Evolutionary conservation across 2,888 invertebrate genomes (phyloP), one percentile per base, ranked within the genome.

Genomic region (Apamea monoglypha): DNA sequence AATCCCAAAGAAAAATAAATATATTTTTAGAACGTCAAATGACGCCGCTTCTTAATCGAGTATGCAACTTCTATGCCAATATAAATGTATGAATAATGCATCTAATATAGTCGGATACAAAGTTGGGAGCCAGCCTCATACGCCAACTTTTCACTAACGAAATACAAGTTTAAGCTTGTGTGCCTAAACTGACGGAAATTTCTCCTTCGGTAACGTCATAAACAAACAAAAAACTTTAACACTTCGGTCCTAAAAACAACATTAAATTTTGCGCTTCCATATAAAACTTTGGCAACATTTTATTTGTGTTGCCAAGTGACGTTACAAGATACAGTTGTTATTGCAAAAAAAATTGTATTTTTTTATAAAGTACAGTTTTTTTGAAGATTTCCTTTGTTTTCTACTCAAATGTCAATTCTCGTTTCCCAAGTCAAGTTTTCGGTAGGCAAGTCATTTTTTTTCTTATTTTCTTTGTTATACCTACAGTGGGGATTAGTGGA

Each of bases 201-300:
- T 88, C 87, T 88, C 76, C 79, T 86, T 87, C 83, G 71, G 88
- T 83, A 90, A 90, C 88, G 86, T 89, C 87, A 89, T 91, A 90
- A 89, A 91, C 90, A 92, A 92, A 91, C 90, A 91, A 92, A 92
- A 91, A 92, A 90, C 85, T 91, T 91, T 86, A 82, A 83, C 81
- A 90, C 76, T 85, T 83, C 80, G 84, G 88, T 89, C 87, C 89
- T 93, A 92, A 92, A 84, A 93, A 92, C 91, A 91, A 91, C 92
- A 90, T 86, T 83, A 87, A 87, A 91, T 90, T 89, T 88, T 82
- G 80, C 86, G 85, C 84, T 70, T 82, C 86, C 81, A 84, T 89
- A 90, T 89, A 90, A 90, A 91, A 90, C 83, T 90, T 90, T 83
- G 74, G 72, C 82, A 67, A 78, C 77, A 76, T 76, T 80, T 80